These are phyloP conservation scores for Engraulis encrasicolus DNA, from an alignment of 2,113 vertebrate genomes.

Conservation along the genomic window DNA sequence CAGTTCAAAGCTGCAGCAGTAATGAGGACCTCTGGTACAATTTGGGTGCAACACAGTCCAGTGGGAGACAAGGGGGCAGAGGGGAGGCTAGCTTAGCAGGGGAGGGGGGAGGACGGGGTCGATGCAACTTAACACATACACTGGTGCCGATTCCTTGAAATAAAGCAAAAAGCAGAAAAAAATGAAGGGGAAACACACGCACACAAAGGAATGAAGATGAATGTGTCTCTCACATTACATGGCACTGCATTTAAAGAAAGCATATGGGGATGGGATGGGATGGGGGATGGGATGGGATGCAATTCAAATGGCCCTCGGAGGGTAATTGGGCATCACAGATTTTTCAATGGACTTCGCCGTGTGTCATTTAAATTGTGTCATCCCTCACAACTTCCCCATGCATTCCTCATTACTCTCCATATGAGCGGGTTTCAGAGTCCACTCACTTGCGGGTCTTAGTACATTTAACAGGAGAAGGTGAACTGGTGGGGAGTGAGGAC, in stretches of 20 bases:
- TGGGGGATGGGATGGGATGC: no score
- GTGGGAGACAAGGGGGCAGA: background rate
- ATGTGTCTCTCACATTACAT: background rate
- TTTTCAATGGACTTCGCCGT: background rate
- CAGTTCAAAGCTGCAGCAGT: conserved; percentile 56
- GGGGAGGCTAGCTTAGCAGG: no score
- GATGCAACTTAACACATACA: conserved; percentile 45
- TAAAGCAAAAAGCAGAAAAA: background rate
- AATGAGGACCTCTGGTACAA: conserved; percentile 42
- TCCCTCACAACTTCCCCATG: background rate
- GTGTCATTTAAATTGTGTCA: conserved; percentile 5
- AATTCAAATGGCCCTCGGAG: background rate
- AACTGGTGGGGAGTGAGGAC: background rate
- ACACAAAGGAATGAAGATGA: no score
- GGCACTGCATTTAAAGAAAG: background rate
- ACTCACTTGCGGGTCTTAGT: background rate
- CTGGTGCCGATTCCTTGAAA: conserved; percentile 40
- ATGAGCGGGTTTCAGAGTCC: background rate
- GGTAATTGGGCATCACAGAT: background rate
- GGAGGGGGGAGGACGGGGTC: no score
- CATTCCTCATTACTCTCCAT: background rate
- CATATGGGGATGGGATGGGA: background rate
- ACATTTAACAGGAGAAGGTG: background rate
- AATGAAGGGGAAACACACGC: no score
- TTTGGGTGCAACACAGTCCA: conserved; percentile 20